Percentiles rank a stretch among this genome's conserved stretches.
Evolutionary conservation across 2,113 vertebrate genomes (phyloP).

Genomic region (Lanius collurio): DNA sequence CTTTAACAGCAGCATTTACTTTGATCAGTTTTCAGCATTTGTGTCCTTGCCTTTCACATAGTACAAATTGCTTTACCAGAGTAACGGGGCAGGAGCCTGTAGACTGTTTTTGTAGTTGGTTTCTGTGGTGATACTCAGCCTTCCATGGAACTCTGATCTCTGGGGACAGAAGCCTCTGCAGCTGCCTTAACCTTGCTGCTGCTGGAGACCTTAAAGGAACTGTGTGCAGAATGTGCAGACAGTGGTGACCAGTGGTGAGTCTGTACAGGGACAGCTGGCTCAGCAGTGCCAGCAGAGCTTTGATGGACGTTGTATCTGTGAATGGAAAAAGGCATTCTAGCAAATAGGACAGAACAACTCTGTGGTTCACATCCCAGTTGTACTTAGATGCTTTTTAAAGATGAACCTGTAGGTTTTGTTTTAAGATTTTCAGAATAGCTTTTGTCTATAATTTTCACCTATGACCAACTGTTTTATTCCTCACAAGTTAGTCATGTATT

Average conservation of each 20-base stretch:
- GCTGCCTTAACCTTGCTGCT: conserved; percentile 60
- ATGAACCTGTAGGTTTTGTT: background rate
- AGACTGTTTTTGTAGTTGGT: conserved; percentile 82
- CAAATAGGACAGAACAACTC: background rate
- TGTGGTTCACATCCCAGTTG: background rate
- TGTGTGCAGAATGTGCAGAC: background rate
- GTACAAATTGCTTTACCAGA: conserved; percentile 80
- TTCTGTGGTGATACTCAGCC: conserved; percentile 78
- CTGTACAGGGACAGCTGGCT: background rate
- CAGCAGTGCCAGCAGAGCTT: background rate
- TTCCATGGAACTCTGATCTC: conserved; percentile 70
- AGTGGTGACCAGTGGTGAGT: accelerated
- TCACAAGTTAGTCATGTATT: background rate
- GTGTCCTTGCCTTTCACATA: conserved; percentile 71
- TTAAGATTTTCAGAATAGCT: background rate
- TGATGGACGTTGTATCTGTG: accelerated
- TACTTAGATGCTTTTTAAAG: background rate
- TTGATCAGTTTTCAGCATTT: conserved; percentile 78
- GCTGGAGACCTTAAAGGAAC: conserved; percentile 44
- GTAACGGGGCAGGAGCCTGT: conserved; percentile 48
- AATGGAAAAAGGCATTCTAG: background rate
- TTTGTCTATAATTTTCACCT: background rate
- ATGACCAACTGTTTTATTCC: background rate
- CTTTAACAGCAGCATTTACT: conserved; percentile 71
- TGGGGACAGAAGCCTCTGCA: conserved; percentile 68